Evolutionary conservation across 2,888 invertebrate genomes (phyloP), one percentile per base, ranked within the genome.

Genomic region (Branchellion lobata): DNA sequence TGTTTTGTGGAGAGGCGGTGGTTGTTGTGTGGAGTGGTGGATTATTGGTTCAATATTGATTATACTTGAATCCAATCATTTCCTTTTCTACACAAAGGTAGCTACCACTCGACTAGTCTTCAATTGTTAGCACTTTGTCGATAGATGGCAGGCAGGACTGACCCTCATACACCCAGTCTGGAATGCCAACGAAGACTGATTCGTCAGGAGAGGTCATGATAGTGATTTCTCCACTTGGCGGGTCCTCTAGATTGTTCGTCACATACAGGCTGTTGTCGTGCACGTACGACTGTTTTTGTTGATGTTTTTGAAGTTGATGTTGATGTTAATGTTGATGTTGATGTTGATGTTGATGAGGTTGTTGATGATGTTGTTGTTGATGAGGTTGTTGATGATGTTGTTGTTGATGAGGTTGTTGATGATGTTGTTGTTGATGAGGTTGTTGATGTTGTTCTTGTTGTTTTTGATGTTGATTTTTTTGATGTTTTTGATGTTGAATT

Each of bases 261-360:
- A 33, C 36, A 29, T 71, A 33, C 36, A 31, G 21, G 31, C 14
- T 29, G 24, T 71, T 71, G 2, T 34, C 27, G 33, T 31, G 36
- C 33, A 71, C 33, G 71, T 71, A 34, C 33, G 36, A 33, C 71
- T 31, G 36, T 29, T 65, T 5, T 40, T 40, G 65, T 65, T 65
- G 65, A 11, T 65, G 65, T 65, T 29, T 65, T 29, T 24, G 29
- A 8, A 8, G 29, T 3, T 24, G 27, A 8, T 65, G 24, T 24
- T 65, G 65, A 11, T 3, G 65, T 29, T 65, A 21, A 8, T 27
- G 27, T 27, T 65, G 65, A n/a, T n/a, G n/a, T n/a, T 29, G 65
- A 65, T 3, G 65, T 24, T 8, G 24, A 24, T 21, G 40, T 3
- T 3, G 40, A 65, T n/a, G 65, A 29, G 21, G 65, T 24, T 65